Base-by-base conservation (phyloP, 64 coral and sea anemone species). In the Cladopsammia gracilis region DNA sequence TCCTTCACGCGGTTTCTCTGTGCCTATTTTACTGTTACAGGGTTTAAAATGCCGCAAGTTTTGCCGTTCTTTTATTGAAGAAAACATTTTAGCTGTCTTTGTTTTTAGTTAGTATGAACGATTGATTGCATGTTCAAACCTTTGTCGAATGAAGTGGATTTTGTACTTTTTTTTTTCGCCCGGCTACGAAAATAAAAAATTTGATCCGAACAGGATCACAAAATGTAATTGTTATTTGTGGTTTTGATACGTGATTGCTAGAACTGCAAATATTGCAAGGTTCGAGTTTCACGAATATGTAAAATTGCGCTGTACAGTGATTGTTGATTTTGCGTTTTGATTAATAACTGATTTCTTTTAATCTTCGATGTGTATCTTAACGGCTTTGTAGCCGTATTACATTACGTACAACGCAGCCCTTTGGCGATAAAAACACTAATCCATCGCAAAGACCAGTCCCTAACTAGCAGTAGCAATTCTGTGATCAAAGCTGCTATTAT, bases 261-360 rank as follows among this genome's bases (percentile, higher is more conserved):
- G 0, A 58, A 64, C 34, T 20, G 62, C 62, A 84, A 84, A 84
- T 50, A 84, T 50, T 68, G 48, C 10, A 11, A 68, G 62, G 80
- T 84, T 84, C 61, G 62, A 62, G 61, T 84, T 84, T 84, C 80
- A 84, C 15, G 80, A 48, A 67, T 66, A 84, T 84, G 60, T 84
- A 66, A 84, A 84, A 84, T 68, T 84, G 42, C 62, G 48, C 62
- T 68, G 42, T 20, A n/a, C 11, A 10, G 11, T 84, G 44, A 68
- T 84, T 84, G 80, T 84, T 84, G 80, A 84, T 84, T 84, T 68
- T 84, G n/a, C 18, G 20, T 67, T 52, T 84, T 84, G 80, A 84
- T 84, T 84, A 68, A 84, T 50, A 84, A 84, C 43, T 84, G 80
- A 84, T 84, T 84, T 84, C 72, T 84, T 84, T 48, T 84, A 24